Evolutionary conservation across 2,888 invertebrate species (phyloP).

Genomic region (Sisyra nigra): DNA sequence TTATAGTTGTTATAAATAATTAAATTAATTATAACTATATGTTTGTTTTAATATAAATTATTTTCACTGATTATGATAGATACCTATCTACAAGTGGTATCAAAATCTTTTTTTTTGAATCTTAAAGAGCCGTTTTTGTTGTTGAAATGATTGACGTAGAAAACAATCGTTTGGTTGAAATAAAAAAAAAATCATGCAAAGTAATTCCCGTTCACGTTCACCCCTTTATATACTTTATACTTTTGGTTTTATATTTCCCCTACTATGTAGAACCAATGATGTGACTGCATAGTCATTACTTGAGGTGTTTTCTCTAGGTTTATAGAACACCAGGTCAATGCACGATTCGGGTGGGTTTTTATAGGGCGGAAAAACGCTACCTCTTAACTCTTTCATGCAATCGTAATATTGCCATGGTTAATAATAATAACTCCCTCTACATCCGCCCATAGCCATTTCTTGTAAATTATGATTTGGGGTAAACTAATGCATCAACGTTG

Average conservation of each 20-base stretch:
- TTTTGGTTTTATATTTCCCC: not conserved
- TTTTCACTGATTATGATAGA: too few relatives aligned
- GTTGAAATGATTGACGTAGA: too few relatives aligned
- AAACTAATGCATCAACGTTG: not conserved
- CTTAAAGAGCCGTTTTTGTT: too few relatives aligned
- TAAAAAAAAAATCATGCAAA: too few relatives aligned
- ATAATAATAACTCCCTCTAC: not conserved
- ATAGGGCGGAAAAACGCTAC: not conserved
- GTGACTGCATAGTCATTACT: not conserved
- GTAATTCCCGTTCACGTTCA: too few relatives aligned
- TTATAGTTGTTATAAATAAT: too few relatives aligned
- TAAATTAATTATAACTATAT: too few relatives aligned
- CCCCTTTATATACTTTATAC: too few relatives aligned
- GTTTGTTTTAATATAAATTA: too few relatives aligned
- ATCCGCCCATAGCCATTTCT: not conserved
- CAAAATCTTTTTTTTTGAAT: too few relatives aligned
- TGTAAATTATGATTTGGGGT: not conserved
- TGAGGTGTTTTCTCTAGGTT: constrained; percentile 1
- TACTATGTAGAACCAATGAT: not conserved
- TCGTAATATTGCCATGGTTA: not conserved
- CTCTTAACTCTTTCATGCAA: not conserved
- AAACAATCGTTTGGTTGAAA: too few relatives aligned
- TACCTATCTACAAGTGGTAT: too few relatives aligned
- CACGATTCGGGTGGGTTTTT: not conserved
- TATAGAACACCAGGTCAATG: constrained; percentile 2